Percentiles rank a stretch among this genome's conserved stretches.
phyloP scores from a whole-genome alignment of 2,113 vertebrate genomes.

The Caretta caretta region DNA sequence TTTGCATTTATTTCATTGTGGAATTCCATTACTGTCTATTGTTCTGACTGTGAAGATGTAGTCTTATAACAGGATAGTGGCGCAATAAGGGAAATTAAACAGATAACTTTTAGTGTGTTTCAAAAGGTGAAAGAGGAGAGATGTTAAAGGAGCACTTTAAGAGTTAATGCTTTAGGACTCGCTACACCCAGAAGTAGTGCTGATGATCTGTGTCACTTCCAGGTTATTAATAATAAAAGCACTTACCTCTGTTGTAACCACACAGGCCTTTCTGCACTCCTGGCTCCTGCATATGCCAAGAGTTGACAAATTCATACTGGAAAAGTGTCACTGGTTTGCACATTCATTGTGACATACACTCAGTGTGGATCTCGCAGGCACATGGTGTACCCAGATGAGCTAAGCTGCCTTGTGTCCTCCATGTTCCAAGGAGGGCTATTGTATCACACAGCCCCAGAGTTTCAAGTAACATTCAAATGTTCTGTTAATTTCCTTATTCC shows the following conservation, averaged over 20 bases:
- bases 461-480: neutral
- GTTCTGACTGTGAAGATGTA: constrained; percentile 9
- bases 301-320: constrained; percentile 39
- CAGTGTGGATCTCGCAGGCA: neutral
- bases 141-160: neutral
- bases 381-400: constrained; percentile 32
- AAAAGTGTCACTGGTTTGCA: constrained; percentile 45
- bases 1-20: neutral
- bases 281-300: neutral
- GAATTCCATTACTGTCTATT: neutral
- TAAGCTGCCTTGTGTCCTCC: constrained; percentile 11
- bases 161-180: neutral
- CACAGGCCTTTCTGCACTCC: neutral
- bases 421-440: constrained; percentile 7
- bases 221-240: neutral
- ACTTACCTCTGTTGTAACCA: neutral
- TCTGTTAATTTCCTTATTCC: constrained; percentile 8
- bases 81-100: neutral
- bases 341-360: constrained; percentile 19
- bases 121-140: neutral
- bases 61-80: neutral
- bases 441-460: neutral
- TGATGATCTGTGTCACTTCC: neutral
- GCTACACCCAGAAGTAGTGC: neutral
- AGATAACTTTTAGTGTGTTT: neutral